A percentile compares a stretch with the other conserved stretches of the same genome.
Evolutionary conservation across 2,113 vertebrate species (phyloP).

Genomic region (Oryzias celebensis): DNA sequence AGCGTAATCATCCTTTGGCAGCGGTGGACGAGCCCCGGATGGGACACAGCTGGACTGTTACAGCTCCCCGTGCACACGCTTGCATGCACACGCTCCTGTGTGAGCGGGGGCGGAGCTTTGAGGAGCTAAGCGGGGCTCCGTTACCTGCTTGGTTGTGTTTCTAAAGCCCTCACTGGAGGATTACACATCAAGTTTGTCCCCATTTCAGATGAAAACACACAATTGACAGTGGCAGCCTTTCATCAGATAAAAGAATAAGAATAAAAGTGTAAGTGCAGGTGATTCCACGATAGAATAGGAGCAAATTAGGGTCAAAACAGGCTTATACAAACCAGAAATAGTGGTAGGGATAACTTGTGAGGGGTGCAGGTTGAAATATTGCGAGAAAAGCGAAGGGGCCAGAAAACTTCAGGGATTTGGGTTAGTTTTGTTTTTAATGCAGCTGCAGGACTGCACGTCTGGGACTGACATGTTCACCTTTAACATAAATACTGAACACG

Average conservation of each 20-base stretch:
- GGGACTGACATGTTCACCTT: background rate
- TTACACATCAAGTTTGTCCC: slow-evolving; percentile 58
- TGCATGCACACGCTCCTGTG: slow-evolving; percentile 22
- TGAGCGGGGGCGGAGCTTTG: slow-evolving; percentile 1
- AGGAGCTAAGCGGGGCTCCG: slow-evolving; percentile 35
- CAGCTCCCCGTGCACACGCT: slow-evolving; percentile 50
- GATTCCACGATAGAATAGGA: too few species aligned
- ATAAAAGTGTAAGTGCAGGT: too few species aligned
- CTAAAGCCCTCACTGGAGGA: slow-evolving; percentile 58
- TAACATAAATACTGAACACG: background rate
- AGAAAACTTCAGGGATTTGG: background rate
- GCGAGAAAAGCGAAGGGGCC: background rate
- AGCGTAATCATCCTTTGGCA: slow-evolving; percentile 73
- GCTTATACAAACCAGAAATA: background rate
- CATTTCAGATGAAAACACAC: slow-evolving; percentile 54
- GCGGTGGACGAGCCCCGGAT: slow-evolving; percentile 41
- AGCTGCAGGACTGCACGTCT: background rate
- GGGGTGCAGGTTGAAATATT: background rate
- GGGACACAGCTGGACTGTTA: slow-evolving; percentile 71
- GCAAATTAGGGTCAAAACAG: background rate
- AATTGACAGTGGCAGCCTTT: slow-evolving; percentile 41
- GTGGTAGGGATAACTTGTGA: too few species aligned
- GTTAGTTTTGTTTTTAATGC: background rate
- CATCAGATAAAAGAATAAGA: too few species aligned
- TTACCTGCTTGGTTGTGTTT: slow-evolving; percentile 29